Conservation (phyloP, 35 echinoderm and acorn worm species). For the Apostichopus japonicus region DNA sequence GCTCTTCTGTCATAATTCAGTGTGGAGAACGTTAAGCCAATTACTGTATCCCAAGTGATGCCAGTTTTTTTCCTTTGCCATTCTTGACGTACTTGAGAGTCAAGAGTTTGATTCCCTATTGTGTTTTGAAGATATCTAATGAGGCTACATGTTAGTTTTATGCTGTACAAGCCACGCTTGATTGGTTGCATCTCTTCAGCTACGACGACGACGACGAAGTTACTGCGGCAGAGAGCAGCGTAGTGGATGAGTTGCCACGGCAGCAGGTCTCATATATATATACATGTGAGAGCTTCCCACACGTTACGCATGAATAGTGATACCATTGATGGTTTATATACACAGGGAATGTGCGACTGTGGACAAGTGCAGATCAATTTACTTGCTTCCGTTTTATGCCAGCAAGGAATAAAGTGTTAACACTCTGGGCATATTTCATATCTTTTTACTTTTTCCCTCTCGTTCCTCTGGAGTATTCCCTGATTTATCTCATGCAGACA, state of each 20-base stretch:
- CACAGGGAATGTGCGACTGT: not conserved
- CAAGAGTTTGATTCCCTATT: not conserved
- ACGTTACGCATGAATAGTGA: not conserved
- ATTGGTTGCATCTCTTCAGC: not conserved
- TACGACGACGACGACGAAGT: not conserved
- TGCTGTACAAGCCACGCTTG: slow-evolving; percentile 11
- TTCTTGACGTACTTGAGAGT: not conserved
- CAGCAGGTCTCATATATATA: not conserved
- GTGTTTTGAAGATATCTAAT: slow-evolving; percentile 5
- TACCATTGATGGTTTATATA: not conserved
- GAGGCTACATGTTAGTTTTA: not conserved
- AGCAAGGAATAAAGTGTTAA: not conserved
- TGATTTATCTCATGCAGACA: too few species aligned
- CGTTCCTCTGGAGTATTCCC: too few species aligned
- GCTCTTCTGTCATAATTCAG: not conserved
- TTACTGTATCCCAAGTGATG: not conserved
- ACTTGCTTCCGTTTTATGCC: not conserved
- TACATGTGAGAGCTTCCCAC: not conserved
- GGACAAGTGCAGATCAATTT: not conserved
- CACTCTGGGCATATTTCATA: not conserved
- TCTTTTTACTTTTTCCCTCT: too few species aligned
- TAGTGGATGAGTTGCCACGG: slow-evolving; percentile 20
- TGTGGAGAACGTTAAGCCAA: not conserved
- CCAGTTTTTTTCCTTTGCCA: not conserved
- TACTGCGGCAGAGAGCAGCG: not conserved